These are phyloP conservation scores for Forficula auricularia DNA, from an alignment of 1,140 invertebrate species.

Conservation along the genomic window DNA sequence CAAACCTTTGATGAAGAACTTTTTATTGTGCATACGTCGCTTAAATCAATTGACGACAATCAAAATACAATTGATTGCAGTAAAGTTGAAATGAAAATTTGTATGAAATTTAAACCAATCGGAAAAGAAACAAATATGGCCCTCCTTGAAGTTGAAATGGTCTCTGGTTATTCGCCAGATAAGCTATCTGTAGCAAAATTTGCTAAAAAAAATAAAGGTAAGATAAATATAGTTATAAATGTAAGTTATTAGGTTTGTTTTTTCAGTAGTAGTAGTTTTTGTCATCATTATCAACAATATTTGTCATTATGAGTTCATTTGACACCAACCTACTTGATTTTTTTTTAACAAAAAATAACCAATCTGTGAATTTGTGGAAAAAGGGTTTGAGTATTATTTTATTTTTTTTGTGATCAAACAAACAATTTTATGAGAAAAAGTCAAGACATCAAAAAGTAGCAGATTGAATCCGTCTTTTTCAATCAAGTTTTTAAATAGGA, in stretches of 20 bases:
- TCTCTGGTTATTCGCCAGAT: slow-evolving; percentile 43
- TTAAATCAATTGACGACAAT: not conserved
- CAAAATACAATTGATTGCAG: not conserved
- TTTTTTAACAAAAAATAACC: too few relatives aligned
- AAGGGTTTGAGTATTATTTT: too few relatives aligned
- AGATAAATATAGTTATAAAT: slow-evolving; percentile 24
- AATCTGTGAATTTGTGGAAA: too few relatives aligned
- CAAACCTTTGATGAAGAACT: too few relatives aligned
- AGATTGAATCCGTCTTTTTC: too few relatives aligned
- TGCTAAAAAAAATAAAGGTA: slow-evolving; percentile 20
- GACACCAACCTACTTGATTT: too few relatives aligned
- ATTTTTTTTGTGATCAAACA: too few relatives aligned
- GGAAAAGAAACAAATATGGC: slow-evolving; percentile 41
- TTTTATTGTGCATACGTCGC: too few relatives aligned
- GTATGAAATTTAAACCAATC: slow-evolving; percentile 25
- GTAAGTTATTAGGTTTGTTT: slow-evolving; percentile 30
- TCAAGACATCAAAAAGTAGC: too few relatives aligned
- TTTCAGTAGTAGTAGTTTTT: slow-evolving; percentile 20
- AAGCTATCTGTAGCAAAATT: slow-evolving; percentile 27
- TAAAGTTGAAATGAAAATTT: slow-evolving; percentile 19
- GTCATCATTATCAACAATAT: slow-evolving; percentile 27
- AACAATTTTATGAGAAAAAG: too few relatives aligned
- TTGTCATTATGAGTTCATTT: too few relatives aligned
- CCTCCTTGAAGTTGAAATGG: slow-evolving; percentile 40
- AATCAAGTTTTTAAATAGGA: too few relatives aligned